phyloP scores from a whole-genome alignment of 2,113 vertebrate species.

The Stegostoma tigrinum region DNA sequence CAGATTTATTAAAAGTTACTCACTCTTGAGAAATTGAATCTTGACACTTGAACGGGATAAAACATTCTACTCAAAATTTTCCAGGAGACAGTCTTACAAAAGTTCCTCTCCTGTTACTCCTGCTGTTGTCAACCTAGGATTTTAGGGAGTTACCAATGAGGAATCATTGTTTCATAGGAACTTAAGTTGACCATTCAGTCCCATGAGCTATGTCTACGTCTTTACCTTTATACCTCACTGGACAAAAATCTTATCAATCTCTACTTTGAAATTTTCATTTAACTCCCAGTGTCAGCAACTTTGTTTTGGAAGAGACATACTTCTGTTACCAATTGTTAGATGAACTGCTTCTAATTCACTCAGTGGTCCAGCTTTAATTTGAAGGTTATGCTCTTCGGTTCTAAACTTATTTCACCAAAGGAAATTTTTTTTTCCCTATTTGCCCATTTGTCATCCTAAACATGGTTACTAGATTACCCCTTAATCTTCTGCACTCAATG shows the following conservation, averaged over 20 bases:
- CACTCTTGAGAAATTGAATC: not conserved
- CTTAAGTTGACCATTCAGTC: not conserved
- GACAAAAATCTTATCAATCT: not conserved
- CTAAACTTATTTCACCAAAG: not conserved
- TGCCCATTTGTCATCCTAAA: not conserved
- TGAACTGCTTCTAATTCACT: not conserved
- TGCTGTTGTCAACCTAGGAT: not conserved
- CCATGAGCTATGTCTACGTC: not conserved
- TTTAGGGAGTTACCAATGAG: not conserved
- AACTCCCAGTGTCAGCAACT: not conserved
- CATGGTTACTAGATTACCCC: not conserved
- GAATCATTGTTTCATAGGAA: not conserved
- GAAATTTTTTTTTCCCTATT: not conserved
- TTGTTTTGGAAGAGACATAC: not conserved
- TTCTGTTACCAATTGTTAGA: not conserved
- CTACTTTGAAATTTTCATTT: not conserved
- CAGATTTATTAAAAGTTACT: not conserved
- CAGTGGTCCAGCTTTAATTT: not conserved
- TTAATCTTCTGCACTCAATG: not conserved
- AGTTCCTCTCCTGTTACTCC: not conserved
- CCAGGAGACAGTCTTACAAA: not conserved
- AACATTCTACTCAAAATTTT: not conserved
- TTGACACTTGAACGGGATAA: not conserved
- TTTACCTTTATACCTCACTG: not conserved
- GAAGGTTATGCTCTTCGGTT: not conserved